Conservation (phyloP, 2,113 vertebrate genomes). For the Oenanthe melanoleuca region DNA sequence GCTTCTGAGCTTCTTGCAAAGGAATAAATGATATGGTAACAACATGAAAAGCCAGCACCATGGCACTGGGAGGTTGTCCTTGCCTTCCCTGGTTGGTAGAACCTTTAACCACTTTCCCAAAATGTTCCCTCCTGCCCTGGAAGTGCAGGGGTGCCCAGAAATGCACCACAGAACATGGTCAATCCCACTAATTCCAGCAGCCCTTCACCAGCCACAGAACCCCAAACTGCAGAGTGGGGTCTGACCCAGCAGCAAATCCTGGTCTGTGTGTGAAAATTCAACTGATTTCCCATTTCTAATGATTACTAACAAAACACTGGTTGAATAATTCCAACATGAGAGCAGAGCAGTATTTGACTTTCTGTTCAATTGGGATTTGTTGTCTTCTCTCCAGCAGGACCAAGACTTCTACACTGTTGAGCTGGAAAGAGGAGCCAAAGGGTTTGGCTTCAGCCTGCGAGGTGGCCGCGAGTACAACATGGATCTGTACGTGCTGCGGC, state of each 20-base stretch:
- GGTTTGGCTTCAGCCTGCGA: slow-evolving; percentile 98
- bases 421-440: slow-evolving; percentile 95
- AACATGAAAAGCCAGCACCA: neutral
- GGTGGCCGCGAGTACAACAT: slow-evolving; percentile 98
- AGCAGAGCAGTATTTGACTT: neutral
- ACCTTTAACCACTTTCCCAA: neutral
- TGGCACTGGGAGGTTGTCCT: neutral
- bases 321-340: neutral
- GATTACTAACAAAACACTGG: neutral
- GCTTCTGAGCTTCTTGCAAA: neutral
- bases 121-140: neutral
- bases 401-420: slow-evolving; percentile 96
- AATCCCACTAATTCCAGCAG: neutral
- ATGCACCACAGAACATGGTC: fast-evolving
- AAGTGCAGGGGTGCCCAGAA: neutral
- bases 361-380: neutral
- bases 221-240: neutral
- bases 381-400: slow-evolving; percentile 78
- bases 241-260: neutral
- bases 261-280: neutral
- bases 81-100: neutral
- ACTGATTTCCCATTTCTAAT: neutral
- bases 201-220: neutral
- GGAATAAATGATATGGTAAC: neutral
- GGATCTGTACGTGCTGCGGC: slow-evolving; percentile 96